Base-by-base conservation (phyloP, 2,888 invertebrate genomes). In the Phortica okadai region DNA sequence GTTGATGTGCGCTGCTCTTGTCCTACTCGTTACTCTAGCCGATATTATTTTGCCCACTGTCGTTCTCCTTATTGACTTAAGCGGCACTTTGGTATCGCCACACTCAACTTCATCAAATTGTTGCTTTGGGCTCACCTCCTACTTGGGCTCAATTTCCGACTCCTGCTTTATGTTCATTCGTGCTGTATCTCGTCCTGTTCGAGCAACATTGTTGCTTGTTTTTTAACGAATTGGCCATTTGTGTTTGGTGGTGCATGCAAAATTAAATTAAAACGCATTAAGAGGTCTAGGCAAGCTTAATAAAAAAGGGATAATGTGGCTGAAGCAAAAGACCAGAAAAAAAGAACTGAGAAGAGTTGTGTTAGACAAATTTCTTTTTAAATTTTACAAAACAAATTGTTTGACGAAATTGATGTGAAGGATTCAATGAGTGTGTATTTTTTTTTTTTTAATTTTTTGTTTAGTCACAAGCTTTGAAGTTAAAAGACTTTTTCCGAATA, bases 221-320 rank as follows among this genome's bases (percentile, higher is more conserved):
- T 66, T 74, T 62, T 62, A 16, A 78, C 76, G 76, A 82, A 80
- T 81, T 80, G 80, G 69, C 79, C 82, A 81, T 82, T 82, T 82
- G 85, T 70, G 75, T 81, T 82, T 80, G 82, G 80, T 82, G 80
- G 80, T 78, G 79, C 81, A 86, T 87, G 87, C 86, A 84, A 88
- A 88, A 89, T 87, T 89, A 88, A 88, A 89, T 87, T 87, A 87
- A 89, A 89, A 88, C 80, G 81, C 84, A 89, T 88, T 89, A 89
- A 86, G 80, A 78, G 81, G 50, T 50, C 59, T 64, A 74, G 74
- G 69, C 67, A 69, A 72, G 70, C 70, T 72, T 33, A 25, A 72
- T 56, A 72, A 72, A 69, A 33, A 72, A 69, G 50, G 25, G 21
- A 69, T 50, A 69, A 69, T 69, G 69, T 50, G 69, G 45, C 21